phyloP scores from a whole-genome alignment of 2,888 invertebrate species.

The Eupeodes luniger region DNA sequence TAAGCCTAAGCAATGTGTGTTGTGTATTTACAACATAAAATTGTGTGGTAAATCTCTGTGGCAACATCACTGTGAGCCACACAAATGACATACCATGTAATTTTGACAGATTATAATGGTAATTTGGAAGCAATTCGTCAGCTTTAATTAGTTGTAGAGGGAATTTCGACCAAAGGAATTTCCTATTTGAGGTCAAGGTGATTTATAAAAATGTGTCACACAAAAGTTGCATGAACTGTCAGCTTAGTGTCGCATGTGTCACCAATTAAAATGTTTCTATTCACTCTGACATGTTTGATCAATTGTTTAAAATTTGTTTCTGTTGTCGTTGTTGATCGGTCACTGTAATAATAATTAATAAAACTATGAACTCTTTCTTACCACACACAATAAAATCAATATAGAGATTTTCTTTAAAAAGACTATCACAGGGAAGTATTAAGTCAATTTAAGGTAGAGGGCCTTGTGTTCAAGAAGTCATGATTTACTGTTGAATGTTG shows the following conservation, averaged over 20 bases:
- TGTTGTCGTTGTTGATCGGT: constrained; percentile 30
- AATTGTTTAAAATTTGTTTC: constrained; percentile 16
- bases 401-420: constrained; percentile 28
- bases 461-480: too few relatives aligned
- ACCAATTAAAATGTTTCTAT: constrained; percentile 24
- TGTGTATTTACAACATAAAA: constrained; percentile 28
- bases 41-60: constrained; percentile 57
- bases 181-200: constrained; percentile 70
- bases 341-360: constrained; percentile 28
- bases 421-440: neutral
- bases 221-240: constrained; percentile 43
- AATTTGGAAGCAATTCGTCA: constrained; percentile 43
- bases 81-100: constrained; percentile 21
- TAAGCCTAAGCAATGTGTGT: too few relatives aligned
- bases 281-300: constrained; percentile 52
- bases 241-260: neutral
- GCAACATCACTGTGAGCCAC: constrained; percentile 27
- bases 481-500: too few relatives aligned
- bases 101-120: constrained; percentile 28
- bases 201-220: constrained; percentile 9
- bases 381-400: constrained; percentile 44
- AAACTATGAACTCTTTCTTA: constrained; percentile 66
- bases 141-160: neutral
- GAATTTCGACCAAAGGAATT: constrained; percentile 27
- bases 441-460: too few relatives aligned